Conservation (phyloP, 2,888 invertebrate genomes). For the Deilephila porcellus region DNA sequence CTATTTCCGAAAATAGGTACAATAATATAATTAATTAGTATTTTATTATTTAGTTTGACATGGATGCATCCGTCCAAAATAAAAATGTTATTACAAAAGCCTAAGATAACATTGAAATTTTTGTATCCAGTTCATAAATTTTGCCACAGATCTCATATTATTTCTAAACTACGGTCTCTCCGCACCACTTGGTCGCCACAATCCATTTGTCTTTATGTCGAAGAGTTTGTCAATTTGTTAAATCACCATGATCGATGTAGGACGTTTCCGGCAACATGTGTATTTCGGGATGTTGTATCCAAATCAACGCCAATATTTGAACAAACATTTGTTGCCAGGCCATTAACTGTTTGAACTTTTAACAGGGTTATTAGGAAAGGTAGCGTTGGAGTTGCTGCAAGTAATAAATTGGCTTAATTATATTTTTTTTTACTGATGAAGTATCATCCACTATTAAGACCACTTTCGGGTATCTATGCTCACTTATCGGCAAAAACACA, state of each 20-base stretch:
- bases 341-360: constrained; percentile 9
- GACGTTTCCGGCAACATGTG: neutral
- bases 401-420: neutral
- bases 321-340: constrained; percentile 13
- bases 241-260: constrained; percentile 11
- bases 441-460: no score
- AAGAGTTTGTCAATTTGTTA: constrained; percentile 23
- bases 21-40: no score
- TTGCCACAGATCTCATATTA: neutral
- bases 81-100: no score
- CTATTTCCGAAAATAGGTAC: no score
- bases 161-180: neutral
- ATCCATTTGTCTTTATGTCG: constrained; percentile 15
- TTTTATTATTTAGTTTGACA: no score
- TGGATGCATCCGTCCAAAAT: no score
- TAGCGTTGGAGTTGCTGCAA: neutral
- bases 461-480: no score
- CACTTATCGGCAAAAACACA: no score
- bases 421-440: neutral
- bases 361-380: neutral
- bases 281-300: constrained; percentile 4
- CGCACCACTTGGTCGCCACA: constrained; percentile 5
- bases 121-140: no score
- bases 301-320: constrained; percentile 21
- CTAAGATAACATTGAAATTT: no score